phyloP scores from a whole-genome alignment of 92 coral and sea anemone species.

The Heteractis magnifica region DNA sequence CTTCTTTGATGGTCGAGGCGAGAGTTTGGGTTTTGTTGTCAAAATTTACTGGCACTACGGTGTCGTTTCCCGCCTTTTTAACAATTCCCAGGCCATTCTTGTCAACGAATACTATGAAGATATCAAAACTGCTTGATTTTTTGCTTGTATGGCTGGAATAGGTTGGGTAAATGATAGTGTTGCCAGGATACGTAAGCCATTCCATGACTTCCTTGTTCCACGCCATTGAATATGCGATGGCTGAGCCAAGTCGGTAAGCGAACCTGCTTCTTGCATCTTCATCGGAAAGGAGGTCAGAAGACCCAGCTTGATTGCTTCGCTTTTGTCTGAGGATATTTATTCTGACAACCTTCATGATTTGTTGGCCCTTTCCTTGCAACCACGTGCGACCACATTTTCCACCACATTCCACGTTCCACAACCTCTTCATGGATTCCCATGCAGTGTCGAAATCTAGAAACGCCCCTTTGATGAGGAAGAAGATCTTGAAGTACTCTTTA shows the following conservation, averaged over 20 bases:
- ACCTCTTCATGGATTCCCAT: constrained; percentile 58
- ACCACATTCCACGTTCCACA: constrained; percentile 70
- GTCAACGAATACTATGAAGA: constrained; percentile 55
- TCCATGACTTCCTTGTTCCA: constrained; percentile 47
- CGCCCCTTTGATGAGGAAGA: constrained; percentile 61
- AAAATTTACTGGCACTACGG: constrained; percentile 29
- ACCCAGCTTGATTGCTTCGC: constrained; percentile 18
- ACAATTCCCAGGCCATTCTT: constrained; percentile 30
- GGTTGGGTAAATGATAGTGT: background rate
- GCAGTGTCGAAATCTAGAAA: constrained; percentile 48
- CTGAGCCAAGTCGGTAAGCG: constrained; percentile 43
- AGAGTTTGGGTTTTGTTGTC: constrained; percentile 13
- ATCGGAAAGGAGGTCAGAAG: constrained; percentile 34
- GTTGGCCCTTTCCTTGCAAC: constrained; percentile 1
- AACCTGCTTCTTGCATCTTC: constrained; percentile 47
- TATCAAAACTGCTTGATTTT: background rate
- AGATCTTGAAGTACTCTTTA: constrained; percentile 42
- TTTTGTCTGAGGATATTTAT: constrained; percentile 17
- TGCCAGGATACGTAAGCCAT: constrained; percentile 45
- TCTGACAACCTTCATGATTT: constrained; percentile 28
- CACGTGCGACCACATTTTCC: constrained; percentile 11
- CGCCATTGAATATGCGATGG: constrained; percentile 28
- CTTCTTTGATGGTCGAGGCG: constrained; percentile 32
- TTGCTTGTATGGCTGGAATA: background rate
- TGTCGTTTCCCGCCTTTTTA: background rate